A percentile compares a stretch with the other conserved stretches of the same genome.
Conservation (phyloP, 2,113 vertebrate species). For the Pollimyrus isidori region DNA sequence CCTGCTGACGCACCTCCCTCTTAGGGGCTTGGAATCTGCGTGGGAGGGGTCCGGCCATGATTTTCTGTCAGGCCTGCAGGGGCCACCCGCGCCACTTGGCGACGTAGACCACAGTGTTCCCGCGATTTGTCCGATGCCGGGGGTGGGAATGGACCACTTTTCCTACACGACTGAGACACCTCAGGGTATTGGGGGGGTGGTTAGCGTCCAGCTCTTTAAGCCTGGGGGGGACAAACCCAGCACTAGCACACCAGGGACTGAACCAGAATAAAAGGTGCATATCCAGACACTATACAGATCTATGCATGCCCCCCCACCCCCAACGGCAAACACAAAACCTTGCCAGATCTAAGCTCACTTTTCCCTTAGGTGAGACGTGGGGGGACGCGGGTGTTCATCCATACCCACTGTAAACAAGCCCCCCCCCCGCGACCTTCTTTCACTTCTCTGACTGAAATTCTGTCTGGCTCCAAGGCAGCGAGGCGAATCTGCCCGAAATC, state of each 20-base stretch:
- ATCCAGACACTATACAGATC: slow-evolving; percentile 14
- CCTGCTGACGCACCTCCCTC: background rate
- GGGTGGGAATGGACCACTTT: background rate
- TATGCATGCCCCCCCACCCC: background rate
- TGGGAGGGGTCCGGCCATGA: background rate
- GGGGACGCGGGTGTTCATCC: background rate
- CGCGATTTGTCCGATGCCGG: background rate
- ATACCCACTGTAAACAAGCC: slow-evolving; percentile 14
- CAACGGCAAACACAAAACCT: background rate
- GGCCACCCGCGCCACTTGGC: background rate
- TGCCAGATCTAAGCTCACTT: background rate
- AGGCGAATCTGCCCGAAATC: background rate
- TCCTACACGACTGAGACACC: background rate
- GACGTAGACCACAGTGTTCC: background rate
- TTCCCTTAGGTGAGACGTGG: background rate
- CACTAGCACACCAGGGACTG: slow-evolving; percentile 28
- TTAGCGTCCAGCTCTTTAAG: slow-evolving; percentile 18
- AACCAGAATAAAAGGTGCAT: slow-evolving; percentile 28
- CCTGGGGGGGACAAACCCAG: slow-evolving; percentile 27
- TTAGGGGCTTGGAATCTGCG: background rate
- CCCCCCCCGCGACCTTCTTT: background rate
- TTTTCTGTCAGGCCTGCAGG: background rate
- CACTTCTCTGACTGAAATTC: slow-evolving; percentile 10
- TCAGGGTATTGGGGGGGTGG: slow-evolving; percentile 2
- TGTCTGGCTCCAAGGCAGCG: slow-evolving; percentile 7